These are phyloP conservation scores for Mola mola DNA, from an alignment of 2,113 vertebrate genomes.

Conservation along the genomic window DNA sequence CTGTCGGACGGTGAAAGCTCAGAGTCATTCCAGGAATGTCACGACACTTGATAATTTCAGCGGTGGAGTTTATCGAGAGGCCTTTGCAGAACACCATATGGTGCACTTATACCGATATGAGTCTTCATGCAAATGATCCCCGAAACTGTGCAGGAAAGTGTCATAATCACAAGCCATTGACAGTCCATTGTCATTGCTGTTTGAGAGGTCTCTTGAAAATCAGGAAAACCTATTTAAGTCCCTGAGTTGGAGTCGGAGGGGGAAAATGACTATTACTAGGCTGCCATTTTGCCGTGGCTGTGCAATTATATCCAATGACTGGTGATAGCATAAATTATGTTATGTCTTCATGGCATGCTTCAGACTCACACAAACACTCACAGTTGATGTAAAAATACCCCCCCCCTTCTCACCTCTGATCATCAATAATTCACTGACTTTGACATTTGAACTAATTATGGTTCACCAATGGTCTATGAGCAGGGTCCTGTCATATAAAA, in stretches of 20 bases:
- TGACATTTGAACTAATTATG: constrained; percentile 84
- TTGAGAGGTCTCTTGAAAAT: constrained; percentile 71
- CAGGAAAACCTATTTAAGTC: constrained; percentile 52
- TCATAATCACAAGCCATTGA: constrained; percentile 72
- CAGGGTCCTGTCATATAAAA: constrained; percentile 69
- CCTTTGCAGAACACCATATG: constrained; percentile 37
- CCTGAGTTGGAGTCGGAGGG: constrained; percentile 67
- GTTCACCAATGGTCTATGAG: constrained; percentile 78
- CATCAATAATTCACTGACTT: constrained; percentile 82
- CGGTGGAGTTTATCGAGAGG: constrained; percentile 40
- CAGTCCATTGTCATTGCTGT: constrained; percentile 70
- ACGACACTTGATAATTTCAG: constrained; percentile 50
- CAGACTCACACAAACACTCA: too few relatives aligned
- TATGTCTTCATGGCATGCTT: constrained; percentile 44
- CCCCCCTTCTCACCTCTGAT: constrained; percentile 65
- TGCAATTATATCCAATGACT: constrained; percentile 73
- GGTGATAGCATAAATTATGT: constrained; percentile 68
- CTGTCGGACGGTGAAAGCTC: constrained; percentile 31
- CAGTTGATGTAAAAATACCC: constrained; percentile 69
- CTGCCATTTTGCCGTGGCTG: constrained; percentile 56
- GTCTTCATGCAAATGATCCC: constrained; percentile 68
- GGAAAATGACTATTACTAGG: constrained; percentile 41
- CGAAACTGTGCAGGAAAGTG: constrained; percentile 67
- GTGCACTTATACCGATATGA: constrained; percentile 33
- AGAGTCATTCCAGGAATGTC: constrained; percentile 44